These are phyloP conservation scores for Agriopis aurantiaria DNA, from an alignment of 2,888 invertebrate species.

Conservation along the genomic window DNA sequence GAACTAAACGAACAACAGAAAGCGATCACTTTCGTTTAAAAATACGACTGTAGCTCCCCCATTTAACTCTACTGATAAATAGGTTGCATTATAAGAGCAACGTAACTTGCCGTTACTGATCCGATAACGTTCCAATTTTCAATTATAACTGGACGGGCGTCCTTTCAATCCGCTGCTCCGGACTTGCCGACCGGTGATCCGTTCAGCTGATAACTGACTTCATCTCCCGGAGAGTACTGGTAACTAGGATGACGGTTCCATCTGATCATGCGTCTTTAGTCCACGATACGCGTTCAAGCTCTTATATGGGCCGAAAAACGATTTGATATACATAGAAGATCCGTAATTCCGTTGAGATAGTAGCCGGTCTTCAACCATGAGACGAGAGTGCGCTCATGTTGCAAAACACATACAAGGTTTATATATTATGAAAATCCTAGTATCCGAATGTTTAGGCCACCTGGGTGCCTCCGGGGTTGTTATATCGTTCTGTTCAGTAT, in stretches of 20 bases:
- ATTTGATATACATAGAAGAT: background rate
- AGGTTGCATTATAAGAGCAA: background rate
- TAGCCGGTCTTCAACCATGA: too few relatives aligned
- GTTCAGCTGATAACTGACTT: background rate
- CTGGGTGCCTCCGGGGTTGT: too few relatives aligned
- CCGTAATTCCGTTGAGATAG: too few relatives aligned
- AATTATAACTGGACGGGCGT: constrained; percentile 17
- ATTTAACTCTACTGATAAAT: background rate
- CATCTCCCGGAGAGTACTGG: constrained; percentile 2
- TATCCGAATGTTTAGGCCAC: too few relatives aligned
- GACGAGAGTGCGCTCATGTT: too few relatives aligned
- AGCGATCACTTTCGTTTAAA: background rate
- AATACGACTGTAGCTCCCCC: background rate
- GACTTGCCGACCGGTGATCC: background rate
- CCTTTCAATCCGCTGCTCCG: background rate
- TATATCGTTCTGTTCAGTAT: too few relatives aligned
- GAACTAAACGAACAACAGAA: background rate
- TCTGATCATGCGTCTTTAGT: constrained; percentile 14
- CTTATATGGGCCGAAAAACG: background rate
- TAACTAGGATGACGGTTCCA: background rate
- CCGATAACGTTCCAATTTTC: constrained; percentile 22
- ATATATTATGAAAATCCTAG: too few relatives aligned
- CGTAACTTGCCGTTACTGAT: background rate
- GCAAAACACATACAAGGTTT: too few relatives aligned
- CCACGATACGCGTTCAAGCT: background rate